Percentiles rank a stretch among this genome's conserved stretches.
Conservation (phyloP, 2,797 vertebrate genomes). For the Echeneis naucrates region DNA sequence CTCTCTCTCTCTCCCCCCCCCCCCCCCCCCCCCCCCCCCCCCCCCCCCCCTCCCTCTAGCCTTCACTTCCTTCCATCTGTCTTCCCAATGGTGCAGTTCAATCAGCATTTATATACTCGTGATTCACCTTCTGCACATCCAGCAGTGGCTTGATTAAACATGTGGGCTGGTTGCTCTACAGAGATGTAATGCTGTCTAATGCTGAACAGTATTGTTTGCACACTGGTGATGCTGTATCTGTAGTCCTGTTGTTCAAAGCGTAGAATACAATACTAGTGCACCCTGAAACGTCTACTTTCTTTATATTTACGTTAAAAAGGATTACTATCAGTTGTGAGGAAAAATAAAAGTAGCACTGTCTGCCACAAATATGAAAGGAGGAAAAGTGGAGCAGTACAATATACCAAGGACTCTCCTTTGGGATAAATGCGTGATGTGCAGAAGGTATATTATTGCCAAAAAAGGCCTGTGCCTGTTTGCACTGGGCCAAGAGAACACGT, state of each 20-base stretch:
- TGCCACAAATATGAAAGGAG: constrained; percentile 30
- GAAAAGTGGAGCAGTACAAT: constrained; percentile 66
- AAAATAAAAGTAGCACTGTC: constrained; percentile 30
- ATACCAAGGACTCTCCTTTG: constrained; percentile 57
- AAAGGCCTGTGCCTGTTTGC: constrained; percentile 49
- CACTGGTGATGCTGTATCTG: constrained; percentile 5
- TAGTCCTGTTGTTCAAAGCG: constrained; percentile 18
- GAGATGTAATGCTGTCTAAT: constrained; percentile 18
- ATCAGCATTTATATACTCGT: constrained; percentile 39
- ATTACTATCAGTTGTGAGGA: constrained; percentile 36
- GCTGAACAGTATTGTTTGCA: constrained; percentile 12
- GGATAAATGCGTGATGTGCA: constrained; percentile 60
- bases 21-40: no score
- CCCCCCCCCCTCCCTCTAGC: no score
- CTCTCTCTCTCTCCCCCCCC: no score
- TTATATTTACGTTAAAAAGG: constrained; percentile 27
- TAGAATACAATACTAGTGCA: background rate
- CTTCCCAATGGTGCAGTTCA: constrained; percentile 40
- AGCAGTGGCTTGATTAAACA: constrained; percentile 28
- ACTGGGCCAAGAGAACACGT: constrained; percentile 41
- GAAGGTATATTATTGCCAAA: constrained; percentile 44
- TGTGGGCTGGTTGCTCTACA: constrained; percentile 28
- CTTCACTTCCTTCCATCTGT: constrained; percentile 52
- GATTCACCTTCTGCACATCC: constrained; percentile 48
- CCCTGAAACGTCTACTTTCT: constrained; percentile 21